Percentiles rank a stretch among this genome's conserved stretches.
Evolutionary conservation across 2,888 invertebrate genomes (phyloP).

Genomic region (Callinectes sapidus): DNA sequence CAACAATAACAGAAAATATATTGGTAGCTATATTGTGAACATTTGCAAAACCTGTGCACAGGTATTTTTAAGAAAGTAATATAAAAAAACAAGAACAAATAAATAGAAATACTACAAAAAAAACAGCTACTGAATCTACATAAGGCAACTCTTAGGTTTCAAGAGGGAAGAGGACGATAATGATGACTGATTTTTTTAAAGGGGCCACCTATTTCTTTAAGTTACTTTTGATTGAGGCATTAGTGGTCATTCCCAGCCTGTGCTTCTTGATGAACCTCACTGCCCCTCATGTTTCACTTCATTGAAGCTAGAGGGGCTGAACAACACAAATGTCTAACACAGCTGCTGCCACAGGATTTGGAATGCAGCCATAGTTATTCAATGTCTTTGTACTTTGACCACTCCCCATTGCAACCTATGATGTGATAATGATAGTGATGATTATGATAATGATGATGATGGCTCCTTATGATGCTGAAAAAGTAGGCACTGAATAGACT

Average conservation of each 20-base stretch:
- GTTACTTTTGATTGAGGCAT: background rate
- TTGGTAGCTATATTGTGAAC: background rate
- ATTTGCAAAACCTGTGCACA: background rate
- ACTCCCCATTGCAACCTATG: background rate
- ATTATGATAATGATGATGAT: background rate
- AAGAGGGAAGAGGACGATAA: background rate
- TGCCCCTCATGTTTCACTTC: background rate
- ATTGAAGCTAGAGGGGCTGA: no score
- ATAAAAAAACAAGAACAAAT: background rate
- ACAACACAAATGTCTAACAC: background rate
- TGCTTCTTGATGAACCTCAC: background rate
- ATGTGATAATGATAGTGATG: background rate
- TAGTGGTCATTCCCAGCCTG: background rate
- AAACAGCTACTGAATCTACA: background rate
- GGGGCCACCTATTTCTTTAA: background rate
- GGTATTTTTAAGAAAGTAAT: background rate
- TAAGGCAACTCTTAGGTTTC: background rate
- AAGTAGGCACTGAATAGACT: background rate
- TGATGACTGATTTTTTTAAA: background rate
- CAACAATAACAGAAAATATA: background rate
- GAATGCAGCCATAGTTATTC: background rate
- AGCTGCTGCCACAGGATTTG: background rate
- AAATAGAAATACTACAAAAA: background rate
- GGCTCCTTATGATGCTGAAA: background rate
- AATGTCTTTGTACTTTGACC: background rate